These are phyloP conservation scores for Linepithema humile DNA, from an alignment of 1,140 invertebrate species.

Conservation along the genomic window DNA sequence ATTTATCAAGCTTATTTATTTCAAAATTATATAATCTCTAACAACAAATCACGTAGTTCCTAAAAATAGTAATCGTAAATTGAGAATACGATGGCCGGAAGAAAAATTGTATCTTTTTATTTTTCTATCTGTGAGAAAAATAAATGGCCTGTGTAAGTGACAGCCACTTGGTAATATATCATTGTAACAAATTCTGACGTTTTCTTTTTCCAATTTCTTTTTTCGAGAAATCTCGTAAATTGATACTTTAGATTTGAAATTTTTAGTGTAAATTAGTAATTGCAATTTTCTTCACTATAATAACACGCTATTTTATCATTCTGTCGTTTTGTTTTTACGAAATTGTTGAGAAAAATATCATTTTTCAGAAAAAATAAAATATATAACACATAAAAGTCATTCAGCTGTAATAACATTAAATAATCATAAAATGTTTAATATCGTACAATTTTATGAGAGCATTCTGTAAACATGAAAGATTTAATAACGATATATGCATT, in stretches of 20 bases:
- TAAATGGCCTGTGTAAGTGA: not conserved
- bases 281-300: not conserved
- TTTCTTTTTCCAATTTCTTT: not conserved
- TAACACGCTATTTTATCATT: not conserved
- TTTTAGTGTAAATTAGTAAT: not conserved
- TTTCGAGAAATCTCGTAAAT: not conserved
- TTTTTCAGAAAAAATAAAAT: not conserved
- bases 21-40: not conserved
- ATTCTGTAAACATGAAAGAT: not conserved
- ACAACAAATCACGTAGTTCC: not conserved
- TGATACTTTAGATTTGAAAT: not conserved
- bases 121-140: not conserved
- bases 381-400: not conserved
- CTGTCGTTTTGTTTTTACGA: not conserved
- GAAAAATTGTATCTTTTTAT: not conserved
- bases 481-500: not conserved
- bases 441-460: not conserved
- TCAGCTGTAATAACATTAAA: not conserved
- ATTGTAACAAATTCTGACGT: slow-evolving; percentile 3
- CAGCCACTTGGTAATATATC: not conserved
- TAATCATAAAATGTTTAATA: not conserved
- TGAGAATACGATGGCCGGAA: not conserved
- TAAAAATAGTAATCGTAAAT: not conserved
- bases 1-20: not conserved
- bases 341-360: not conserved